These are phyloP conservation scores for Chiloscyllium plagiosum DNA, from an alignment of 2,113 vertebrate species.

Conservation along the genomic window DNA sequence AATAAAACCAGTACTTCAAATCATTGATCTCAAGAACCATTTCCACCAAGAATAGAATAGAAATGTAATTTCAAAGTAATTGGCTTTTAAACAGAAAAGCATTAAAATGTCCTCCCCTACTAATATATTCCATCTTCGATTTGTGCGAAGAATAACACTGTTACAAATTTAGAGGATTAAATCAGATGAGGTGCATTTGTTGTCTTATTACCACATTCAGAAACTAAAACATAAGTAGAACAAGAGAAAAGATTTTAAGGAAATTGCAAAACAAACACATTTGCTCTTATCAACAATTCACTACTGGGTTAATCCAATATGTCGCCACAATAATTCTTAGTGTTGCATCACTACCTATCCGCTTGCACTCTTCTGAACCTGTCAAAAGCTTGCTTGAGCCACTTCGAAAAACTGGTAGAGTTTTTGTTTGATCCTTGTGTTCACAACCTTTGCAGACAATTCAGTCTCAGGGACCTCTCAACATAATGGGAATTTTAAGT, in stretches of 20 bases:
- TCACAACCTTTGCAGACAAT: not conserved
- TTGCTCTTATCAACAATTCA: not conserved
- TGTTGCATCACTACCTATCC: not conserved
- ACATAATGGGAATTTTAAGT: not conserved
- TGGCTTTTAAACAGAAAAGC: not conserved
- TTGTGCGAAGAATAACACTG: not conserved
- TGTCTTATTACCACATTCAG: not conserved
- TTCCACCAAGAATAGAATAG: too few relatives aligned
- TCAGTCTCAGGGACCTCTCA: not conserved
- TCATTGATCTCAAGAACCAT: too few relatives aligned
- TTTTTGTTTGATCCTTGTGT: not conserved
- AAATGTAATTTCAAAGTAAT: too few relatives aligned
- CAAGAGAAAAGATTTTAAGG: not conserved
- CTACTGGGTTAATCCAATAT: not conserved
- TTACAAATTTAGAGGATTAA: not conserved
- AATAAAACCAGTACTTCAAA: too few relatives aligned
- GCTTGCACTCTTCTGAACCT: not conserved
- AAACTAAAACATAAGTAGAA: not conserved
- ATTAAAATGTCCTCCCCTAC: not conserved
- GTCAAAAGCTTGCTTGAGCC: not conserved
- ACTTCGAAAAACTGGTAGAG: not conserved
- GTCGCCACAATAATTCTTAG: not conserved
- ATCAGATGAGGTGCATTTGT: not conserved
- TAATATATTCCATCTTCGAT: not conserved
- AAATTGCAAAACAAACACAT: not conserved